Conservation (phyloP, 2,113 vertebrate species). For the Sphyrna mokarran region DNA sequence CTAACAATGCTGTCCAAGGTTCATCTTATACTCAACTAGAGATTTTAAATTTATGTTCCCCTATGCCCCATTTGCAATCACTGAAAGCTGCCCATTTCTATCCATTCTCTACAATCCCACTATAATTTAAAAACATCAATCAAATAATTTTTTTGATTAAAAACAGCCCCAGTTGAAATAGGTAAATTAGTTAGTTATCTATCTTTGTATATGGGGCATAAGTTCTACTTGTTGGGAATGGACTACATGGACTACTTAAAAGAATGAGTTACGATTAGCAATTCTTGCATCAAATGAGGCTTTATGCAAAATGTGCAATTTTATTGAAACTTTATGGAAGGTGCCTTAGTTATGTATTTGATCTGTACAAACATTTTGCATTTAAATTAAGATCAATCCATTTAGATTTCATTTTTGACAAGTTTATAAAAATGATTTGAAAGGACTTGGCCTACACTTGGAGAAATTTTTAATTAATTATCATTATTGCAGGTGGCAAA, state of each 20-base stretch:
- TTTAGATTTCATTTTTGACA: background rate
- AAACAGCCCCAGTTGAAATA: background rate
- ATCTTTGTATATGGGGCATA: background rate
- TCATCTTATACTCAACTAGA: background rate
- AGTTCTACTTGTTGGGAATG: background rate
- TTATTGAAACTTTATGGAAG: background rate
- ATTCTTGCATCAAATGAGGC: background rate
- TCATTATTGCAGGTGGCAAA: conserved; percentile 73
- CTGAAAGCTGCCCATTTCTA: background rate
- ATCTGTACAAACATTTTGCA: background rate
- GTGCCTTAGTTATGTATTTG: background rate
- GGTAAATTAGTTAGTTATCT: background rate
- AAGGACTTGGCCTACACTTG: too few species aligned
- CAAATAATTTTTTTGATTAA: background rate
- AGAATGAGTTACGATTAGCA: background rate
- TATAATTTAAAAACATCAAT: too few species aligned
- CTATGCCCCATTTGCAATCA: background rate
- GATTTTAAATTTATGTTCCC: background rate
- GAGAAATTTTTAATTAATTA: background rate
- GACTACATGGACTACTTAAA: background rate
- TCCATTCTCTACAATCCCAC: background rate
- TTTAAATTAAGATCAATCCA: background rate
- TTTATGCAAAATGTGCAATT: background rate
- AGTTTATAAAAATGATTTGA: background rate
- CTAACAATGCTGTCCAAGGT: background rate